A percentile compares a stretch with the other conserved stretches of the same genome.
phyloP scores from a whole-genome alignment of 92 coral and sea anemone species.

The Isaurus tuberculatus region DNA sequence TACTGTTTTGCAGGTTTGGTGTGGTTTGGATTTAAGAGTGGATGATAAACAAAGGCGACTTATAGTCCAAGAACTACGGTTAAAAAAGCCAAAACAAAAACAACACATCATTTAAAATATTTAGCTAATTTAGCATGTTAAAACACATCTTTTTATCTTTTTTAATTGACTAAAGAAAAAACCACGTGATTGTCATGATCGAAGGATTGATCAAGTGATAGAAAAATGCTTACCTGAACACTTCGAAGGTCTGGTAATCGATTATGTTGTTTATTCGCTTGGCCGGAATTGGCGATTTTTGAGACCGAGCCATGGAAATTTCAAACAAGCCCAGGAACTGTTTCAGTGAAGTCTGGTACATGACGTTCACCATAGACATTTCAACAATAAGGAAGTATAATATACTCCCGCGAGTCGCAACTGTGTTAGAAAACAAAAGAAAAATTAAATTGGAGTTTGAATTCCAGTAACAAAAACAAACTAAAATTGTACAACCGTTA shows the following conservation, averaged over 20 bases:
- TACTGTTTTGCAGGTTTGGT: no score
- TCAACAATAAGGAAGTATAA: constrained; percentile 97
- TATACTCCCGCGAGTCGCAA: constrained; percentile 99
- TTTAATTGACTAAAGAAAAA: no score
- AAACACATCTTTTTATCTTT: no score
- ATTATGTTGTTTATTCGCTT: constrained; percentile 95
- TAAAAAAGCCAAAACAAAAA: no score
- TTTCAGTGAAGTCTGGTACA: constrained; percentile 98
- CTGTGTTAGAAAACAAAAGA: constrained; percentile 49
- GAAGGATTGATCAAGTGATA: not conserved
- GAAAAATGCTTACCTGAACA: constrained; percentile 62
- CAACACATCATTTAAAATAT: no score
- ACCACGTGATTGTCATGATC: not conserved
- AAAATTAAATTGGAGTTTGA: no score
- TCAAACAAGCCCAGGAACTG: constrained; percentile 98
- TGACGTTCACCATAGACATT: constrained; percentile 96
- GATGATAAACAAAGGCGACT: no score
- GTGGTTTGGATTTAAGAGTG: no score
- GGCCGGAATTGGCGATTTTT: constrained; percentile 97
- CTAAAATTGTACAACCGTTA: no score
- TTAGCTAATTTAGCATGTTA: no score
- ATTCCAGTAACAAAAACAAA: no score
- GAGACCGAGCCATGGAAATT: constrained; percentile 97
- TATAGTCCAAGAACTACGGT: no score
- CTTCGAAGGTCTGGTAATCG: constrained; percentile 95